These are phyloP conservation scores for Enteromius treurensis DNA, from an alignment of 2,797 vertebrate species.

Conservation along the genomic window DNA sequence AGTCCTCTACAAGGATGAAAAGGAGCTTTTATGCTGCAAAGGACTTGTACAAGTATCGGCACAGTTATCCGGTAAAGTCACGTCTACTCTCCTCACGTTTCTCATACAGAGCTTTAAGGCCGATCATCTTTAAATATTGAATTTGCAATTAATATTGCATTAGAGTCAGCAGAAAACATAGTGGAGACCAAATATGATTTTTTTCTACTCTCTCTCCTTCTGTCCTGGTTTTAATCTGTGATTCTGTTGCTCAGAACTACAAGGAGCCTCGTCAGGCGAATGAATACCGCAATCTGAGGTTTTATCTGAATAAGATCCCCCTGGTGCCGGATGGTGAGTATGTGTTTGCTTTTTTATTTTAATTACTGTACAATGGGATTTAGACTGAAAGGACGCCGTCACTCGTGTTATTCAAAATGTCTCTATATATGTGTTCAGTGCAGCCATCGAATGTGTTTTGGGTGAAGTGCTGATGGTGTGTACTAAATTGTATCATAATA, in stretches of 20 bases:
- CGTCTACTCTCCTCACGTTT: conserved; percentile 13
- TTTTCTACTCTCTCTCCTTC: background rate
- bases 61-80: conserved; percentile 93
- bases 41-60: conserved; percentile 97
- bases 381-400: background rate
- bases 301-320: conserved; percentile 97
- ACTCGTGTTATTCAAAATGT: background rate
- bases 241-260: conserved; percentile 82
- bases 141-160: background rate
- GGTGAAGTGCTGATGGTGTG: background rate
- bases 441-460: background rate
- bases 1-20: conserved; percentile 88
- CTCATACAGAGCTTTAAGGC: background rate
- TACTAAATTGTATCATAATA: background rate
- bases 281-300: conserved; percentile 93
- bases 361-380: background rate
- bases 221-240: conserved; percentile 9
- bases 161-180: background rate
- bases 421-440: background rate
- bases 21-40: conserved; percentile 97
- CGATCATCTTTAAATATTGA: background rate
- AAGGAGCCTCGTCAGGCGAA: conserved; percentile 89
- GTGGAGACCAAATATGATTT: background rate
- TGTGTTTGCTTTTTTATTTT: background rate
- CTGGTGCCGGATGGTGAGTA: conserved; percentile 94